A percentile compares a stretch with the other conserved stretches of the same genome.
phyloP scores from a whole-genome alignment of 1,140 invertebrate genomes.

The Acyrthosiphon pisum region DNA sequence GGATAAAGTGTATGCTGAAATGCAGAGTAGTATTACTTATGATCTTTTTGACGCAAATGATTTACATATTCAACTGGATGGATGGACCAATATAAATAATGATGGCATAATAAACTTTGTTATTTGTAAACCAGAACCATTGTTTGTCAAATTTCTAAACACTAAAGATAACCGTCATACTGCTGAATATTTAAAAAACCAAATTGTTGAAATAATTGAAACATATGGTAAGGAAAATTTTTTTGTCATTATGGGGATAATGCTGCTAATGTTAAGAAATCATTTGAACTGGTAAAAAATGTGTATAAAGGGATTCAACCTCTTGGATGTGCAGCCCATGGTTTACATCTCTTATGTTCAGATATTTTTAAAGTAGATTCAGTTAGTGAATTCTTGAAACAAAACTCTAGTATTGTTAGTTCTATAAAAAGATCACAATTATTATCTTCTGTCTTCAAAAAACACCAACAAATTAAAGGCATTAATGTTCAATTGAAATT shows the following conservation, averaged over 20 bases:
- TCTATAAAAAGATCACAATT: neutral
- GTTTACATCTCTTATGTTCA: neutral
- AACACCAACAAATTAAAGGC: neutral
- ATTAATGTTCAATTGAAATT: neutral
- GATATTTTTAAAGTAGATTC: neutral
- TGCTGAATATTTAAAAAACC: neutral
- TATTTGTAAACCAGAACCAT: neutral
- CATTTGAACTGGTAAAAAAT: neutral
- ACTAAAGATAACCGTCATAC: neutral
- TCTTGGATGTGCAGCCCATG: neutral
- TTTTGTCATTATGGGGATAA: slow-evolving; percentile 14
- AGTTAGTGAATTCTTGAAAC: neutral
- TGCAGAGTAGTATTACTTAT: neutral
- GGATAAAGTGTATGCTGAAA: neutral
- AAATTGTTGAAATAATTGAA: neutral
- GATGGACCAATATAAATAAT: slow-evolving; percentile 23
- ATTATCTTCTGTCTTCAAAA: neutral
- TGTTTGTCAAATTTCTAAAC: neutral
- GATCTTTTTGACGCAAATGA: neutral
- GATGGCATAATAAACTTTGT: slow-evolving; percentile 9
- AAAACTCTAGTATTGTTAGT: neutral
- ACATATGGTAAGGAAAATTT: neutral
- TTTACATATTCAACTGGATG: neutral
- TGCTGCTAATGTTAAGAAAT: neutral
- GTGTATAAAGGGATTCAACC: neutral